Evolutionary conservation across 2,888 invertebrate genomes (phyloP).

Genomic region (Mystacides longicornis): DNA sequence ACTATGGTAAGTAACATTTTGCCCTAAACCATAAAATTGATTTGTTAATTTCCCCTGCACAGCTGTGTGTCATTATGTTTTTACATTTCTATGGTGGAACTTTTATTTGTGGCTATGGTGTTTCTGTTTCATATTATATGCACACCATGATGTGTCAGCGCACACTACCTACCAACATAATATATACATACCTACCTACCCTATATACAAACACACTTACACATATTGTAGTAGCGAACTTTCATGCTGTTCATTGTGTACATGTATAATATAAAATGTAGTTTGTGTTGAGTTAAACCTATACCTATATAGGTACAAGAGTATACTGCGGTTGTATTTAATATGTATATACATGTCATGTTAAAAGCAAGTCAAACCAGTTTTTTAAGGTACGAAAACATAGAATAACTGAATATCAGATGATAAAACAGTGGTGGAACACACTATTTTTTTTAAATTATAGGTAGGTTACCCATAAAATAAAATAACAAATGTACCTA

Average conservation of each 20-base stretch:
- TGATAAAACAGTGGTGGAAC: background rate
- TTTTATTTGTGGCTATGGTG: background rate
- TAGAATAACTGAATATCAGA: background rate
- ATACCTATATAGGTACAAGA: background rate
- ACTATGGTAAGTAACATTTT: too few species aligned
- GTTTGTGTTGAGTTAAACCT: background rate
- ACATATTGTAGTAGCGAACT: background rate
- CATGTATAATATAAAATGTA: background rate
- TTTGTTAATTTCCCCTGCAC: background rate
- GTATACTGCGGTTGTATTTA: background rate
- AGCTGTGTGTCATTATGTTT: background rate
- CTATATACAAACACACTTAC: too few species aligned
- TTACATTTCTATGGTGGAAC: background rate
- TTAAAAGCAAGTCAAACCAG: background rate
- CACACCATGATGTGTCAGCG: background rate
- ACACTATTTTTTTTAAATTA: too few species aligned
- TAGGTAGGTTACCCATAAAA: too few species aligned
- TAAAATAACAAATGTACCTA: too few species aligned
- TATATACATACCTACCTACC: too few species aligned
- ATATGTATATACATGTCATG: background rate
- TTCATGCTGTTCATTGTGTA: background rate
- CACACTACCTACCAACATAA: too few species aligned
- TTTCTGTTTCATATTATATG: background rate
- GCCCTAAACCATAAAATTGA: background rate
- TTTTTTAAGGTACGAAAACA: constrained; percentile 1